Evolutionary conservation across 2,797 vertebrate species (phyloP).

Genomic region (Petrocephalus schoutedeni): DNA sequence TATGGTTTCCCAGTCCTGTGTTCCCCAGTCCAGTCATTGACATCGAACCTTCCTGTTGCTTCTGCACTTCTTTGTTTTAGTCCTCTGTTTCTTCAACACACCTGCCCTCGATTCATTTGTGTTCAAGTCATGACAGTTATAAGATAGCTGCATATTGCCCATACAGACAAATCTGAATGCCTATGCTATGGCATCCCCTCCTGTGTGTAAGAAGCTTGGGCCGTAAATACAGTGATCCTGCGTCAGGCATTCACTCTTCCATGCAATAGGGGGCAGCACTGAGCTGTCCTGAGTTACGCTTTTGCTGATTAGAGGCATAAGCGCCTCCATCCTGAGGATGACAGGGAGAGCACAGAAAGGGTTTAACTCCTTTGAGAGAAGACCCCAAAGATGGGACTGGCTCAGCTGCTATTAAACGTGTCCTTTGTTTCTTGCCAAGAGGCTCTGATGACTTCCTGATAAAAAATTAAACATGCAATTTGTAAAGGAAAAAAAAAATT

Average conservation of each 20-base stretch:
- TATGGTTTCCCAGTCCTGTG: too few species aligned
- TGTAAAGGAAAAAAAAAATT: not conserved
- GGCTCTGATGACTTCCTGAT: slow-evolving; percentile 16
- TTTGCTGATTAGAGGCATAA: not conserved
- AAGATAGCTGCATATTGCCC: too few species aligned
- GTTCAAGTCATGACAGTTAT: too few species aligned
- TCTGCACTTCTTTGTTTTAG: too few species aligned
- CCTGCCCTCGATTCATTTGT: too few species aligned
- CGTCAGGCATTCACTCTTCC: not conserved
- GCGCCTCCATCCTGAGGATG: not conserved
- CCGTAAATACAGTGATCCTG: not conserved
- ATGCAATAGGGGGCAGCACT: not conserved
- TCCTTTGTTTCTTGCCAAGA: slow-evolving; percentile 12
- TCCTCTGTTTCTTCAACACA: too few species aligned
- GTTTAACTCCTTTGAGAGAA: not conserved
- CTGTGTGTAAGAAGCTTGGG: not conserved
- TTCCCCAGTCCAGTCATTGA: too few species aligned
- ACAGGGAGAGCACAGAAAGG: not conserved
- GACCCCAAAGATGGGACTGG: not conserved
- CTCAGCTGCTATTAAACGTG: not conserved
- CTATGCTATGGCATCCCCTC: too few species aligned
- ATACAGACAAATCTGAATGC: too few species aligned
- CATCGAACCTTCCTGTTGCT: too few species aligned
- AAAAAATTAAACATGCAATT: slow-evolving; percentile 26
- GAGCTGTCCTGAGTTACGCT: not conserved